phyloP scores from a whole-genome alignment of 2,797 vertebrate species.

The Heteromormyrus szaboi region DNA sequence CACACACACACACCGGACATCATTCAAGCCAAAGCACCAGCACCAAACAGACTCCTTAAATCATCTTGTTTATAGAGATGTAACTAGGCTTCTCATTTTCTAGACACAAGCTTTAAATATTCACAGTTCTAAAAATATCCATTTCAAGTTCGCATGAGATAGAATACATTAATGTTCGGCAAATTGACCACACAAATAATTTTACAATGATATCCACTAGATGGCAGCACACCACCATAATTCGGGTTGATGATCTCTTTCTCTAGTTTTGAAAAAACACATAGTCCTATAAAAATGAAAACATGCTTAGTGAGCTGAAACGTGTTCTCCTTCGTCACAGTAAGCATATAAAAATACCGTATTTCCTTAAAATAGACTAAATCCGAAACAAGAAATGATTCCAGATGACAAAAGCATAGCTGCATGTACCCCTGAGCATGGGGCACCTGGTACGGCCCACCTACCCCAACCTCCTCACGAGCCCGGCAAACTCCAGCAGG shows the following conservation, averaged over 20 bases:
- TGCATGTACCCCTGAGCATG: not conserved
- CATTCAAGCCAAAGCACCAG: not conserved
- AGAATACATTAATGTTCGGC: not conserved
- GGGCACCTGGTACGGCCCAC: conserved; percentile 31
- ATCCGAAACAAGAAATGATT: not conserved
- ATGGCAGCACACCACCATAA: not conserved
- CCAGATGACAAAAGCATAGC: not conserved
- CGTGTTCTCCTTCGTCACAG: not conserved
- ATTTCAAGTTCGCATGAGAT: not conserved
- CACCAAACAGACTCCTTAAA: not conserved
- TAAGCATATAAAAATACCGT: not conserved
- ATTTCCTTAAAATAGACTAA: not conserved
- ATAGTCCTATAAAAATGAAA: not conserved
- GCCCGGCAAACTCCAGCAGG: conserved; percentile 89
- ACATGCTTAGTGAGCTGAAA: not conserved
- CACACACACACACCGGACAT: not conserved
- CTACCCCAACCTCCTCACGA: conserved; percentile 89
- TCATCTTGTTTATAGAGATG: not conserved
- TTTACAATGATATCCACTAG: not conserved
- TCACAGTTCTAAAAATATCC: not conserved
- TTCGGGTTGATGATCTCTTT: not conserved
- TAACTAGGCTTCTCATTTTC: not conserved
- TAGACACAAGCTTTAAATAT: not conserved
- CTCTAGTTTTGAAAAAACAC: not conserved
- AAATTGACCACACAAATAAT: not conserved